phyloP scores from a whole-genome alignment of 2,797 vertebrate genomes.

The Pseudomugil gertrudae region DNA sequence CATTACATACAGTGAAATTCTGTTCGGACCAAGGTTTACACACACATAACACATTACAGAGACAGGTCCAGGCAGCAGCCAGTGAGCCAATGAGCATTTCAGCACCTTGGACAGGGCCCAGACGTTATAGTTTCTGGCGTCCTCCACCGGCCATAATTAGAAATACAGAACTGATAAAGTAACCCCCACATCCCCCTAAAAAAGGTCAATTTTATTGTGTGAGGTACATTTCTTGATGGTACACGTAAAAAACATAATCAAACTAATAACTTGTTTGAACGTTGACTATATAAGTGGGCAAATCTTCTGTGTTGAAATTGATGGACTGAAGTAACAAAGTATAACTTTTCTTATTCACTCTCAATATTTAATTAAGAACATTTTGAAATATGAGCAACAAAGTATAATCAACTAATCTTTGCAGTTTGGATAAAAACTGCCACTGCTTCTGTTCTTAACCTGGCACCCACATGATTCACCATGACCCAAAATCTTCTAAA shows the following conservation, averaged over 20 bases:
- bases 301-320: neutral
- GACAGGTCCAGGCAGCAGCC: no score
- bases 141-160: constrained; percentile 32
- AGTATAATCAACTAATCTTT: constrained; percentile 13
- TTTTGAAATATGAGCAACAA: constrained; percentile 1
- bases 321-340: neutral
- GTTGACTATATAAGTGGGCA: no score
- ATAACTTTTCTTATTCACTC: constrained; percentile 1
- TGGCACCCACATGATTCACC: constrained; percentile 23
- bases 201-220: neutral
- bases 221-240: neutral
- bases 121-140: constrained; percentile 1
- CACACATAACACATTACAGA: no score
- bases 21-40: no score
- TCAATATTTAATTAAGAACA: constrained; percentile 2
- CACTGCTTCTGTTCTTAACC: constrained; percentile 19
- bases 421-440: constrained; percentile 20
- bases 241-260: neutral
- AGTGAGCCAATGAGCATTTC: no score
- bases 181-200: no score
- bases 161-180: neutral
- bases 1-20: no score
- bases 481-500: constrained; percentile 26
- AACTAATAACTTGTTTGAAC: neutral
- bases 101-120: constrained; percentile 57